Conservation (phyloP, 1,140 invertebrate species). For the Himalopsyche phryganea region DNA sequence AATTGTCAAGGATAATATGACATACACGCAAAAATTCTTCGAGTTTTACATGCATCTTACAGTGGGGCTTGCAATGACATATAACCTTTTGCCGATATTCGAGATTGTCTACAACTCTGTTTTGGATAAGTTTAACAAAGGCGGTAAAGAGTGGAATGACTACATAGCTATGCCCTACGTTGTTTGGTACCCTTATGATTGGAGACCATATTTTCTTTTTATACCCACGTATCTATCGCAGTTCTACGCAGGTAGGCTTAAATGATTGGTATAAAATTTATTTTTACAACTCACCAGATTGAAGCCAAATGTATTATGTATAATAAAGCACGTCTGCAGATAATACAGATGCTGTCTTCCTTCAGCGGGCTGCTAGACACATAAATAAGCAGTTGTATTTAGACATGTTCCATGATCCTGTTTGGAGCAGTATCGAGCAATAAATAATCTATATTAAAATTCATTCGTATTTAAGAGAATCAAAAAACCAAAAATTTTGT, state of each 20-base stretch:
- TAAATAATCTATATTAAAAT: too few species aligned
- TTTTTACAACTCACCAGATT: too few species aligned
- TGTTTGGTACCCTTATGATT: slow-evolving; percentile 25
- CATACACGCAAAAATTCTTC: slow-evolving; percentile 6
- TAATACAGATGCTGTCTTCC: too few species aligned
- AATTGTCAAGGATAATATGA: slow-evolving; percentile 9
- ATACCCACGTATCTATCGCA: slow-evolving; percentile 14
- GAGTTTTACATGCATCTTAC: slow-evolving; percentile 12
- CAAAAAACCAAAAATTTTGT: too few species aligned
- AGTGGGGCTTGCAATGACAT: neutral
- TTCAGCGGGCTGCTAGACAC: too few species aligned
- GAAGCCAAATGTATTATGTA: too few species aligned
- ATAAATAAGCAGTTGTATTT: too few species aligned
- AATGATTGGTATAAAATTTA: too few species aligned
- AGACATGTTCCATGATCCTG: too few species aligned
- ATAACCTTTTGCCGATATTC: slow-evolving; percentile 12
- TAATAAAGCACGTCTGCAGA: too few species aligned
- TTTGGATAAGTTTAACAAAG: neutral
- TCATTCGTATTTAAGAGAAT: too few species aligned
- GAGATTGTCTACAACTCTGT: neutral
- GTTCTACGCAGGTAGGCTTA: slow-evolving; percentile 15
- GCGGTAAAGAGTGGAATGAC: neutral
- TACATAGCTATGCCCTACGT: slow-evolving; percentile 11
- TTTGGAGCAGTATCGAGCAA: too few species aligned
- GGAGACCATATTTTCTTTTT: neutral